Conservation (phyloP, 1,140 invertebrate genomes). For the Magallana angulata region DNA sequence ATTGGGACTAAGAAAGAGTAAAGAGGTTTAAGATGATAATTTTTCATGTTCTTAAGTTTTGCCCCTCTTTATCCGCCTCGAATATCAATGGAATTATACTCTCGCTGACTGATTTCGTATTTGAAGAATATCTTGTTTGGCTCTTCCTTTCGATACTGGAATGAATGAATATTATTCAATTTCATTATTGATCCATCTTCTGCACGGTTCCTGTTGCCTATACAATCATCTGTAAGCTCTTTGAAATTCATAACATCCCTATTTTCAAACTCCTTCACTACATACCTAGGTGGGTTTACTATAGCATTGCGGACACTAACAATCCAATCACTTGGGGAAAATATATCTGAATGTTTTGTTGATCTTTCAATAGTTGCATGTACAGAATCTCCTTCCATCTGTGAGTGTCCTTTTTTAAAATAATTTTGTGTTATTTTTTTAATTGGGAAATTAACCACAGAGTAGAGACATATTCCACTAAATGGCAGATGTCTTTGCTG, state of each 20-base stretch:
- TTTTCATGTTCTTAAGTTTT: background rate
- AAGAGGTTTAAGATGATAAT: slow-evolving; percentile 20
- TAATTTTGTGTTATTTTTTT: background rate
- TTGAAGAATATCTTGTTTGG: slow-evolving; percentile 42
- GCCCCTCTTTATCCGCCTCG: background rate
- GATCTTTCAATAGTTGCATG: slow-evolving; percentile 39
- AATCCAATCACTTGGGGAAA: background rate
- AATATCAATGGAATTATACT: slow-evolving; percentile 33
- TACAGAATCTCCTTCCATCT: slow-evolving; percentile 52
- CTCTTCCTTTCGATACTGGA: slow-evolving; percentile 42
- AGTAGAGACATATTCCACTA: slow-evolving; percentile 50
- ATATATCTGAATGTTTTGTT: slow-evolving; percentile 38
- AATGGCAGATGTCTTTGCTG: slow-evolving; percentile 52
- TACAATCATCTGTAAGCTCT: background rate
- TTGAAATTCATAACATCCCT: slow-evolving; percentile 27
- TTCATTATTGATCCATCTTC: background rate
- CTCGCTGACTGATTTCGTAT: slow-evolving; percentile 27
- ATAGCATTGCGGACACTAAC: slow-evolving; percentile 40
- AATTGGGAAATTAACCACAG: slow-evolving; percentile 44
- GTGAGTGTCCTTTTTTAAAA: slow-evolving; percentile 48
- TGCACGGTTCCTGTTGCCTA: slow-evolving; percentile 26
- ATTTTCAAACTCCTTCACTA: slow-evolving; percentile 37
- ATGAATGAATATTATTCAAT: slow-evolving; percentile 40
- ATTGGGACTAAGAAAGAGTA: background rate
- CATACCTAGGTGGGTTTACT: slow-evolving; percentile 36